Percentiles rank a stretch among this genome's conserved stretches.
Evolutionary conservation across 2,113 vertebrate species (phyloP).

Genomic region (Burhinus oedicnemus): DNA sequence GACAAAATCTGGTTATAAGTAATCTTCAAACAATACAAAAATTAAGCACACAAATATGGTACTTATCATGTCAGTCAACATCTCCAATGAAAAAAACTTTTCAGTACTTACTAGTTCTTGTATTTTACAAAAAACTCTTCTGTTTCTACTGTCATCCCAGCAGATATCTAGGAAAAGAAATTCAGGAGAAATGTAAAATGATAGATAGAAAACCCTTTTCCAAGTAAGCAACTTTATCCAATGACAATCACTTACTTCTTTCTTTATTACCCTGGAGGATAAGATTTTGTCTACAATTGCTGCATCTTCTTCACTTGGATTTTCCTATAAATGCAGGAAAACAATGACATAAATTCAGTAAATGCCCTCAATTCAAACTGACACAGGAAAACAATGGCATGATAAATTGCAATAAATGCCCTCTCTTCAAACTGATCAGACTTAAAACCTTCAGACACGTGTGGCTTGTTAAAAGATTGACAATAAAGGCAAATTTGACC

Average conservation of each 20-base stretch:
- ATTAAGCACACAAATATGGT: background rate
- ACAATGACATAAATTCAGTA: background rate
- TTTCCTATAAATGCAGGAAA: conserved; percentile 80
- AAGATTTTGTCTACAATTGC: conserved; percentile 99
- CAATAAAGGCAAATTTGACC: background rate
- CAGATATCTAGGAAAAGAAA: conserved; percentile 81
- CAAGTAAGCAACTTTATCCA: background rate
- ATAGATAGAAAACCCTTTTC: background rate
- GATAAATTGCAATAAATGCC: background rate
- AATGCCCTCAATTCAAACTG: background rate
- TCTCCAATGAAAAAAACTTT: background rate
- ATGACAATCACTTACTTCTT: conserved; percentile 85
- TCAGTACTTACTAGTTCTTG: conserved; percentile 95
- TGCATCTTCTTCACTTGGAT: conserved; percentile 97
- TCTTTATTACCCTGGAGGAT: conserved; percentile 89
- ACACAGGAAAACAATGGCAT: background rate
- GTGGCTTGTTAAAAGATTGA: background rate
- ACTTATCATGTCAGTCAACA: background rate
- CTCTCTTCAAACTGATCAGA: background rate
- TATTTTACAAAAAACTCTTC: conserved; percentile 99
- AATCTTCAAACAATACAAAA: background rate
- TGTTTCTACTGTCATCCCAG: conserved; percentile 88
- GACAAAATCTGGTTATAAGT: background rate
- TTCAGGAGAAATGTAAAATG: conserved; percentile 18
- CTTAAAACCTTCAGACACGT: background rate